A percentile compares a stretch with the other conserved stretches of the same genome.
These are phyloP conservation scores for Eurytoma californica DNA, from an alignment of 2,888 invertebrate species.

Conservation along the genomic window DNA sequence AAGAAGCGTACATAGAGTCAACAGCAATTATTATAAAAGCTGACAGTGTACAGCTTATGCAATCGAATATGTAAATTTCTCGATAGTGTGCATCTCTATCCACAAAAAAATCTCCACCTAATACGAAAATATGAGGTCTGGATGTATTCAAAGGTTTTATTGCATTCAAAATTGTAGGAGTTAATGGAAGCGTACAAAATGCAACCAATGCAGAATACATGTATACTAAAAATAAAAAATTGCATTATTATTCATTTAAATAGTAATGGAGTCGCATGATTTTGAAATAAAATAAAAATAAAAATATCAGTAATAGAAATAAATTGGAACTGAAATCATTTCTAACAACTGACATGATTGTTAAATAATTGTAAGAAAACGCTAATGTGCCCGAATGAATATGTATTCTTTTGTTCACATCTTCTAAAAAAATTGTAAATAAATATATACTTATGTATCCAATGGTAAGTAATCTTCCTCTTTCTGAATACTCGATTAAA, in stretches of 20 bases:
- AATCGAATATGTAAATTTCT: slow-evolving; percentile 2
- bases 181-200: background rate
- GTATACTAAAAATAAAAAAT: slow-evolving; percentile 12
- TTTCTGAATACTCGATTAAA: slow-evolving; percentile 5
- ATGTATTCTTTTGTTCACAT: no score
- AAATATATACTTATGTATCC: background rate
- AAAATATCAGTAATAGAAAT: no score
- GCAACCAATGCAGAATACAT: background rate
- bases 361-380: no score
- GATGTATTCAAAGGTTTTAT: background rate
- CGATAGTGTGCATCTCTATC: background rate
- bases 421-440: no score
- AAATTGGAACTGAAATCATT: no score
- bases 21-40: background rate
- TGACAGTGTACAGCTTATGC: background rate
- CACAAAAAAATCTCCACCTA: slow-evolving; percentile 4
- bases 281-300: no score
- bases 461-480: background rate
- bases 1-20: slow-evolving; percentile 7
- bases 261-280: no score
- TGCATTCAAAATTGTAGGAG: background rate
- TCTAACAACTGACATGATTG: no score
- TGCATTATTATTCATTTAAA: no score
- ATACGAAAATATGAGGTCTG: background rate
- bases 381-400: no score